phyloP scores from a whole-genome alignment of 2,888 invertebrate genomes.

The Ischnus inquisitorius region DNA sequence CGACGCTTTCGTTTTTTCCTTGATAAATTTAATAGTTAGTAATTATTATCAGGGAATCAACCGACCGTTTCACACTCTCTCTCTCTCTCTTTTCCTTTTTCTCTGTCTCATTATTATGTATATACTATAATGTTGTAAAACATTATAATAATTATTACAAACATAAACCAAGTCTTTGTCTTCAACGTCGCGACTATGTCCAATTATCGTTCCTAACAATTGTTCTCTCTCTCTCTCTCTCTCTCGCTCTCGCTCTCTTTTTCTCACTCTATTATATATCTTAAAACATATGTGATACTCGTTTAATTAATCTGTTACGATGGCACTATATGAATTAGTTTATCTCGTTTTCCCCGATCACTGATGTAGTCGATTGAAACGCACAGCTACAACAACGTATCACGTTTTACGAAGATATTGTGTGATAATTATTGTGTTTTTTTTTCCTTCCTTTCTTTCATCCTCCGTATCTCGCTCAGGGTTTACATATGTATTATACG shows the following conservation, averaged over 20 bases:
- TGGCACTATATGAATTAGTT: slow-evolving; percentile 84
- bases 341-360: slow-evolving; percentile 63
- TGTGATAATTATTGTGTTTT: slow-evolving; percentile 53
- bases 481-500: slow-evolving; percentile 38
- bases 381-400: slow-evolving; percentile 74
- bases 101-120: slow-evolving; percentile 1
- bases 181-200: slow-evolving; percentile 75
- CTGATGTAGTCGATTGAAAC: slow-evolving; percentile 66
- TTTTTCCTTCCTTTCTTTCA: slow-evolving; percentile 5
- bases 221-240: slow-evolving; percentile 36
- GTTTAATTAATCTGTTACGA: slow-evolving; percentile 82
- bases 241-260: slow-evolving; percentile 42
- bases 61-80: slow-evolving; percentile 54
- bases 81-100: slow-evolving; percentile 1
- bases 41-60: slow-evolving; percentile 62
- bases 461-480: slow-evolving; percentile 12
- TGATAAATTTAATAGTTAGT: slow-evolving; percentile 54
- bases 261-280: slow-evolving; percentile 48
- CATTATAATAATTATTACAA: slow-evolving; percentile 72
- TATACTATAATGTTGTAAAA: slow-evolving; percentile 64
- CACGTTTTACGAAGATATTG: slow-evolving; percentile 64
- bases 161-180: slow-evolving; percentile 79
- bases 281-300: slow-evolving; percentile 75
- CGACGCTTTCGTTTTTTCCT: slow-evolving; percentile 29
- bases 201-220: slow-evolving; percentile 65